Conservation (phyloP, 1,140 invertebrate species). For the Mactra quadrangularis region DNA sequence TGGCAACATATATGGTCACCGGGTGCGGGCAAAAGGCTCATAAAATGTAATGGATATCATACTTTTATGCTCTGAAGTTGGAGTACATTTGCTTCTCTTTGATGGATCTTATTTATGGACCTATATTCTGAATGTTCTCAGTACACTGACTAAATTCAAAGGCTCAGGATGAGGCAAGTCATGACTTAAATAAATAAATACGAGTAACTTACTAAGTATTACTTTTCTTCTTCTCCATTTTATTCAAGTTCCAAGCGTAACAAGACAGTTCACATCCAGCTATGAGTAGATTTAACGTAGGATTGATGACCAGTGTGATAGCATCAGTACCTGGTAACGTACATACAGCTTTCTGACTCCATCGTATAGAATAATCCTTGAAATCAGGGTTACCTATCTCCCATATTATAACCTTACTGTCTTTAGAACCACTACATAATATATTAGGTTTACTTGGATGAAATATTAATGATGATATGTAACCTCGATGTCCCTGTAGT, state of each 20-base stretch:
- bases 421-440: constrained; percentile 84
- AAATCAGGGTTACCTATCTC: constrained; percentile 83
- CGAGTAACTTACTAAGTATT: constrained; percentile 76
- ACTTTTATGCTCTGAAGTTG: too few species aligned
- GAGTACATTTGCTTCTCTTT: too few species aligned
- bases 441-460: constrained; percentile 83
- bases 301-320: constrained; percentile 74
- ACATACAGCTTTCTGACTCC: constrained; percentile 70
- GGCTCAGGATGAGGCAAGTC: too few species aligned
- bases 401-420: constrained; percentile 83
- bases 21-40: too few species aligned
- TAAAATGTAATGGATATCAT: too few species aligned
- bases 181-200: too few species aligned
- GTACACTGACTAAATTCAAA: too few species aligned
- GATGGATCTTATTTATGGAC: too few species aligned
- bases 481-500: constrained; percentile 77
- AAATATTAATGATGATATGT: constrained; percentile 83
- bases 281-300: constrained; percentile 67
- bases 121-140: too few species aligned
- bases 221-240: constrained; percentile 62
- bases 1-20: too few species aligned
- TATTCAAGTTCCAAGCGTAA: constrained; percentile 74
- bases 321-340: constrained; percentile 71
- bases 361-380: constrained; percentile 77
- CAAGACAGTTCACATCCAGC: constrained; percentile 80